Percentiles rank a stretch among this genome's conserved stretches.
Conservation (phyloP, 2,797 vertebrate genomes). For the Pogoniulus pusillus region DNA sequence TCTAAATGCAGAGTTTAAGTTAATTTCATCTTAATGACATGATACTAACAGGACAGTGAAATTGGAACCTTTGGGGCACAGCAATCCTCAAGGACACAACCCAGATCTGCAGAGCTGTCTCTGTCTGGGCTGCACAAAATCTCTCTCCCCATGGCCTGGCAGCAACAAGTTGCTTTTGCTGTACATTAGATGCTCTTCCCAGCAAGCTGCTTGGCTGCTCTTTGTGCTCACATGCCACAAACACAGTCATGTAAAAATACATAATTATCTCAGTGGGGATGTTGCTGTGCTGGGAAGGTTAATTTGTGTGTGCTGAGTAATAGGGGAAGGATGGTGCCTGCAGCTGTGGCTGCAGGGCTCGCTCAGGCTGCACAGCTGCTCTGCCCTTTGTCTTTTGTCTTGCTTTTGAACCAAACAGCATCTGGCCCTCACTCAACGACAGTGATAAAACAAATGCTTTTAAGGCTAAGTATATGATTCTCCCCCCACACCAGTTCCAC, state of each 20-base stretch:
- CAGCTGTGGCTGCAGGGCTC: background rate
- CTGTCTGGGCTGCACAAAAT: background rate
- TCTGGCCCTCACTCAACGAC: slow-evolving; percentile 10
- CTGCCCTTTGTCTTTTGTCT: slow-evolving; percentile 56
- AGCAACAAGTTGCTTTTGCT: slow-evolving; percentile 3
- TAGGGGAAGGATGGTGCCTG: background rate
- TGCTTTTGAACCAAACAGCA: slow-evolving; percentile 19
- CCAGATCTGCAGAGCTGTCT: background rate
- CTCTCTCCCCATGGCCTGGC: fast-evolving
- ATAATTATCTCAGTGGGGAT: background rate
- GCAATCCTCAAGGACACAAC: background rate
- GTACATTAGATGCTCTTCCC: background rate
- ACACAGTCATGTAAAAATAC: background rate
- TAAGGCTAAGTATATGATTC: background rate
- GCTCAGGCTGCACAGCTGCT: background rate
- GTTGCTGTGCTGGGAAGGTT: background rate
- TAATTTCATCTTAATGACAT: background rate
- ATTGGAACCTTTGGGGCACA: background rate
- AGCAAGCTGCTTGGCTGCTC: background rate
- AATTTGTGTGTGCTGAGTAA: background rate
- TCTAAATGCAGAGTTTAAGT: background rate
- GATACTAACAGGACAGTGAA: background rate
- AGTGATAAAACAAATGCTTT: background rate
- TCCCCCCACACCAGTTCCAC: background rate
- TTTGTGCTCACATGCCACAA: background rate